These are phyloP conservation scores for Actenoides hombroni DNA, from an alignment of 2,113 vertebrate species.

Conservation along the genomic window DNA sequence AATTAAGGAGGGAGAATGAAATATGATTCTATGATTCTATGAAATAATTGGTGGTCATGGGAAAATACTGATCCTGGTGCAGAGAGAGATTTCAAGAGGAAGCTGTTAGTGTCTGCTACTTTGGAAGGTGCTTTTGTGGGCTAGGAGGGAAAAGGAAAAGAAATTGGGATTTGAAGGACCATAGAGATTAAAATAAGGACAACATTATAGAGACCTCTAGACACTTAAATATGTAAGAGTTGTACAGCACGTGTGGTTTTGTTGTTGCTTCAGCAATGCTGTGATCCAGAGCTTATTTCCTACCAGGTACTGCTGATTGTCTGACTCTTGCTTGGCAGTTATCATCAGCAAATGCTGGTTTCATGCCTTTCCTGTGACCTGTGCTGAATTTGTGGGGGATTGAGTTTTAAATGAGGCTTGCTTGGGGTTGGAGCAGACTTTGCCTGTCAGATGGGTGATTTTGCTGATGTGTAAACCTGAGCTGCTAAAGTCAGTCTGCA, in stretches of 20 bases:
- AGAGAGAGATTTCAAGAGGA: background rate
- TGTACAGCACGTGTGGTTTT: background rate
- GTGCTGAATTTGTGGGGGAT: background rate
- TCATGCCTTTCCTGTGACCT: background rate
- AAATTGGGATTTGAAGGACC: background rate
- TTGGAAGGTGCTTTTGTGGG: background rate
- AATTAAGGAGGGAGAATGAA: background rate
- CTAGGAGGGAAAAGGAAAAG: background rate
- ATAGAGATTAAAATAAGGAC: background rate
- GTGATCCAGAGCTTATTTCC: background rate
- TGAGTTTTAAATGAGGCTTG: background rate
- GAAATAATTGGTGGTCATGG: background rate
- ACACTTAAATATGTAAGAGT: background rate
- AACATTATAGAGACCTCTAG: background rate
- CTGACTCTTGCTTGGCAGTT: background rate
- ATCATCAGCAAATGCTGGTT: background rate
- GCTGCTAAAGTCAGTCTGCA: background rate
- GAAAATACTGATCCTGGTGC: background rate
- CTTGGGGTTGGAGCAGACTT: background rate
- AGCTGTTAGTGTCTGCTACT: too few species aligned
- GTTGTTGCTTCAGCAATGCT: background rate
- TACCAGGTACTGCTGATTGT: accelerated
- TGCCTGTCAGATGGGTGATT: background rate
- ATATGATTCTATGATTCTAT: too few species aligned
- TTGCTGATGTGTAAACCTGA: background rate